These are phyloP conservation scores for Vespertilio murinus DNA, from an alignment of 2,797 vertebrate species.

Conservation along the genomic window DNA sequence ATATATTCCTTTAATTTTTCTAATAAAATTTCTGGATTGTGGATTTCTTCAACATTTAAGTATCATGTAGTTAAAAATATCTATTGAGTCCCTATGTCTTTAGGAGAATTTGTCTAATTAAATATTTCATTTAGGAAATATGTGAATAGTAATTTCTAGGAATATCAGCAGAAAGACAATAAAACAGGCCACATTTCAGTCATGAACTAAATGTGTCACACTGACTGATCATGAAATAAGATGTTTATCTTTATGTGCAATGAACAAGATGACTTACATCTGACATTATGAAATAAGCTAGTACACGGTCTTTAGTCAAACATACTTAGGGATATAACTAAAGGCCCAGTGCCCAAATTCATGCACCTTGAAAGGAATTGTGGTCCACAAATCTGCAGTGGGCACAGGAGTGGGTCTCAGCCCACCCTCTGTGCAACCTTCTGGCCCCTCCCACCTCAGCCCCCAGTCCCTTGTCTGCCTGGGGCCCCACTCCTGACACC, in stretches of 20 bases:
- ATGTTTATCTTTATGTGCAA: background rate
- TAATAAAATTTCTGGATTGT: background rate
- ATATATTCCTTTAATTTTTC: background rate
- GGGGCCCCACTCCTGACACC: too few relatives aligned
- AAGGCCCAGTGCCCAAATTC: too few relatives aligned
- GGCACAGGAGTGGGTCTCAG: too few relatives aligned
- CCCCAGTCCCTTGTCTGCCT: too few relatives aligned
- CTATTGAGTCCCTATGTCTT: background rate
- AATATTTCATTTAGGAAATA: background rate
- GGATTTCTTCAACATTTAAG: background rate
- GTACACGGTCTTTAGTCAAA: background rate
- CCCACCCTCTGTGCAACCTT: too few relatives aligned
- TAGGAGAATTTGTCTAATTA: background rate
- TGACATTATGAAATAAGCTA: background rate
- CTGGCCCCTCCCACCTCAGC: too few relatives aligned
- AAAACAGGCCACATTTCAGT: background rate
- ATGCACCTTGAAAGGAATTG: too few relatives aligned
- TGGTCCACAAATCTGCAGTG: too few relatives aligned
- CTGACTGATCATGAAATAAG: background rate
- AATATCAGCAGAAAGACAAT: background rate
- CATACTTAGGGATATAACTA: background rate
- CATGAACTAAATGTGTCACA: background rate
- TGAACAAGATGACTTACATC: background rate
- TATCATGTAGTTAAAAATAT: background rate
- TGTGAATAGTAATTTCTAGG: background rate